A percentile compares a stretch with the other conserved stretches of the same genome.
Conservation (phyloP, 2,888 invertebrate species). For the Crossocerus cetratus region DNA sequence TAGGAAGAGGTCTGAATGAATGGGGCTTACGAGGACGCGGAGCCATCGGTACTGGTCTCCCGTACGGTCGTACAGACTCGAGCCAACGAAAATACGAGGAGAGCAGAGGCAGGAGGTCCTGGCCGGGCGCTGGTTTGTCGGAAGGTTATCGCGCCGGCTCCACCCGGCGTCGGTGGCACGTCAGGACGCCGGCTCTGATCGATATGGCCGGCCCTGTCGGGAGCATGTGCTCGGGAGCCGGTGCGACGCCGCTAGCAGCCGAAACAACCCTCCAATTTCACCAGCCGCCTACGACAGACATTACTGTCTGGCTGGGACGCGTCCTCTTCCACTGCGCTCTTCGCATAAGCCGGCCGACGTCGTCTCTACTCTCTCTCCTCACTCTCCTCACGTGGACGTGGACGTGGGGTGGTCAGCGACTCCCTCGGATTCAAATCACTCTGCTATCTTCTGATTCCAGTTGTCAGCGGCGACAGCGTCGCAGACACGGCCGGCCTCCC, state of each 20-base stretch:
- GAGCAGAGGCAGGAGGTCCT: neutral
- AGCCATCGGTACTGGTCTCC: slow-evolving; percentile 15
- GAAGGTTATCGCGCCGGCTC: slow-evolving; percentile 42
- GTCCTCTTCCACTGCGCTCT: neutral
- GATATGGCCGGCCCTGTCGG: slow-evolving; percentile 24
- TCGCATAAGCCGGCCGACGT: neutral
- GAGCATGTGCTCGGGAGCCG: neutral
- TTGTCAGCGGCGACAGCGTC: too few relatives aligned
- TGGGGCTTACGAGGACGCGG: slow-evolving; percentile 15
- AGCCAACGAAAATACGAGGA: neutral
- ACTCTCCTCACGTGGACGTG: too few relatives aligned
- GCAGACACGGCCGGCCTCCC: neutral
- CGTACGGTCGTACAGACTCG: slow-evolving; percentile 24
- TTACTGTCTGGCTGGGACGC: neutral
- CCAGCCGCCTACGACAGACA: neutral
- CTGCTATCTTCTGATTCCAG: too few relatives aligned
- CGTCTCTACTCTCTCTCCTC: too few relatives aligned
- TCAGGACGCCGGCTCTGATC: slow-evolving; percentile 18
- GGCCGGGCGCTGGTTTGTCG: neutral
- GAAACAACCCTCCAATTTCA: neutral
- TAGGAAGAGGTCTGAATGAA: slow-evolving; percentile 38
- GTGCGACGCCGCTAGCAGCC: neutral
- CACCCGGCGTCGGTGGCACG: slow-evolving; percentile 26
- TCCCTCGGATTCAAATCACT: too few relatives aligned
- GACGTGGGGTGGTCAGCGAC: too few relatives aligned